Evolutionary conservation across 2,797 vertebrate species (phyloP).

Genomic region (Megalops cyprinoides): DNA sequence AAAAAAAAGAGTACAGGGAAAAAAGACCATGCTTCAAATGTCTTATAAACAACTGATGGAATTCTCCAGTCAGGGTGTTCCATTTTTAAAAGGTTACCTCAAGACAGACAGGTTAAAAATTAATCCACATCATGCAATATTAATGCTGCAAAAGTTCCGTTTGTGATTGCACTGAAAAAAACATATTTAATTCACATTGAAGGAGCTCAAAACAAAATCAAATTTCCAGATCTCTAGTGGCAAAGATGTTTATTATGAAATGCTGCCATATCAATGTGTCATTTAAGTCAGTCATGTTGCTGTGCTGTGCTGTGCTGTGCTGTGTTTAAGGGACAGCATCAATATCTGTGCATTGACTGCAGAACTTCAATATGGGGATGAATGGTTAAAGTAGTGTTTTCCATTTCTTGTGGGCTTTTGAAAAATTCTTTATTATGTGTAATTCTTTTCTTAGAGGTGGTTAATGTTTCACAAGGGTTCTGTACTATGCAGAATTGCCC

Average conservation of each 20-base stretch:
- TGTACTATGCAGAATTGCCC: no score
- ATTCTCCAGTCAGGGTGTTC: not conserved
- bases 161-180: not conserved
- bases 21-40: no score
- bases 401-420: no score
- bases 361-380: no score
- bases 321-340: not conserved
- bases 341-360: not conserved
- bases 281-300: not conserved
- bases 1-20: no score
- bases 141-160: not conserved
- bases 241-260: not conserved
- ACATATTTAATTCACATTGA: not conserved
- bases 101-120: not conserved
- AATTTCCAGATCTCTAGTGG: not conserved
- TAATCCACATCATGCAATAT: slow-evolving; percentile 5
- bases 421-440: no score
- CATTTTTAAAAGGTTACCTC: not conserved
- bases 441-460: no score
- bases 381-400: no score
- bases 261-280: not conserved
- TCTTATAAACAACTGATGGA: not conserved
- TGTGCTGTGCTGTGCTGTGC: not conserved
- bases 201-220: not conserved
- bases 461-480: no score